Conservation (phyloP, 2,113 vertebrate species). For the Cololabis saira region DNA sequence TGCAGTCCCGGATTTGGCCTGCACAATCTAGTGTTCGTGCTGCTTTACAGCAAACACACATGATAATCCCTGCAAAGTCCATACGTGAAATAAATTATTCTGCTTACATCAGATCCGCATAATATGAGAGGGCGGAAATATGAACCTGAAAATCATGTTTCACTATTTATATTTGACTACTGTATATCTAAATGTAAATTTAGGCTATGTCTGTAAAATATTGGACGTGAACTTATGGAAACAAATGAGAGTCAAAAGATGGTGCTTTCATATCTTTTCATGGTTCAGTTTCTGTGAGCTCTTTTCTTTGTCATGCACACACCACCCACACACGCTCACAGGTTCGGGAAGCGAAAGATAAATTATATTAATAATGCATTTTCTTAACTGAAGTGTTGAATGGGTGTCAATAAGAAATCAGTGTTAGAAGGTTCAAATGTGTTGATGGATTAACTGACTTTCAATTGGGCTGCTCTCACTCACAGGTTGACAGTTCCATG, state of each 20-base stretch:
- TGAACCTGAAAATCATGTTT: too few species aligned
- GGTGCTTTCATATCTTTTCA: constrained; percentile 12
- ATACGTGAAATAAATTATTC: too few species aligned
- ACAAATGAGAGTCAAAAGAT: constrained; percentile 3
- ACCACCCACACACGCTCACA: neutral
- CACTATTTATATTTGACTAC: too few species aligned
- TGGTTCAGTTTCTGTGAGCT: neutral
- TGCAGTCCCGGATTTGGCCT: constrained; percentile 5
- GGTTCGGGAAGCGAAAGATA: constrained; percentile 19
- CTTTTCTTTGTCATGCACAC: constrained; percentile 10
- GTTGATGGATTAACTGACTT: constrained; percentile 65
- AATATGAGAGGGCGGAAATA: too few species aligned
- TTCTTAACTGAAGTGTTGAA: constrained; percentile 51
- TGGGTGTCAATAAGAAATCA: constrained; percentile 55
- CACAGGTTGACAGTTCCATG: constrained; percentile 38
- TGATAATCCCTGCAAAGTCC: too few species aligned
- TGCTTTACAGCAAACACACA: constrained; percentile 13
- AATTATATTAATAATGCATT: constrained; percentile 58
- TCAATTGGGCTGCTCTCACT: constrained; percentile 54
- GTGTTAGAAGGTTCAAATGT: constrained; percentile 57
- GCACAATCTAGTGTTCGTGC: neutral
- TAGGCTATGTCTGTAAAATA: too few species aligned
- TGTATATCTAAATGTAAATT: too few species aligned
- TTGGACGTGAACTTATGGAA: neutral
- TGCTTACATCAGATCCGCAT: too few species aligned